A percentile compares a stretch with the other conserved stretches of the same genome.
phyloP scores from a whole-genome alignment of 2,888 invertebrate species.

The Aelia acuminata region DNA sequence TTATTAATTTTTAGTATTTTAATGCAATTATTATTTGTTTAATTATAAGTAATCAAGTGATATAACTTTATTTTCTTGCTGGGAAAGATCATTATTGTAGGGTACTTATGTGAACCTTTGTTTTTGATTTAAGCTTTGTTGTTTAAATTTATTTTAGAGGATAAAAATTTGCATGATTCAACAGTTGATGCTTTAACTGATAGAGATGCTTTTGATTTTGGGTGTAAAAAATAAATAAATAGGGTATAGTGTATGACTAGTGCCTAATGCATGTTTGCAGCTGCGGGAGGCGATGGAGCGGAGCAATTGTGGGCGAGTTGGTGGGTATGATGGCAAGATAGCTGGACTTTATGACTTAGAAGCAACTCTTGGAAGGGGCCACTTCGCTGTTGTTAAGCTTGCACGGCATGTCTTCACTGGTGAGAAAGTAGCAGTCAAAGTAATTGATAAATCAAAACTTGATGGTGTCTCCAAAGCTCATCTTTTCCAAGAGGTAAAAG shows the following conservation, averaged over 20 bases:
- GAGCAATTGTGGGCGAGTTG: slow-evolving; percentile 59
- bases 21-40: neutral
- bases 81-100: neutral
- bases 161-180: neutral
- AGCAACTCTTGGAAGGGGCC: slow-evolving; percentile 97
- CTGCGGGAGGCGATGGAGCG: slow-evolving; percentile 49
- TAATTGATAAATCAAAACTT: slow-evolving; percentile 98
- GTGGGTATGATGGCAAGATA: slow-evolving; percentile 84
- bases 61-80: neutral
- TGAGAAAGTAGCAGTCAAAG: slow-evolving; percentile 97
- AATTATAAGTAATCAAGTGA: neutral
- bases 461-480: slow-evolving; percentile 96
- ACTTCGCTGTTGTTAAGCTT: slow-evolving; percentile 98
- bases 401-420: slow-evolving; percentile 99
- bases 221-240: neutral
- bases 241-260: slow-evolving; percentile 1
- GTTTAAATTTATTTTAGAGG: neutral
- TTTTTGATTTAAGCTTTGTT: slow-evolving; percentile 10
- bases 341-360: slow-evolving; percentile 98
- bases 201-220: neutral
- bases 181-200: neutral
- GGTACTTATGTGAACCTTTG: neutral
- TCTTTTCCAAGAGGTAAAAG: slow-evolving; percentile 96
- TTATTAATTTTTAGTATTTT: no score
- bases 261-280: slow-evolving; percentile 3